Evolutionary conservation across 1,140 invertebrate genomes (phyloP).

Genomic region (Drosophila athabasca): DNA sequence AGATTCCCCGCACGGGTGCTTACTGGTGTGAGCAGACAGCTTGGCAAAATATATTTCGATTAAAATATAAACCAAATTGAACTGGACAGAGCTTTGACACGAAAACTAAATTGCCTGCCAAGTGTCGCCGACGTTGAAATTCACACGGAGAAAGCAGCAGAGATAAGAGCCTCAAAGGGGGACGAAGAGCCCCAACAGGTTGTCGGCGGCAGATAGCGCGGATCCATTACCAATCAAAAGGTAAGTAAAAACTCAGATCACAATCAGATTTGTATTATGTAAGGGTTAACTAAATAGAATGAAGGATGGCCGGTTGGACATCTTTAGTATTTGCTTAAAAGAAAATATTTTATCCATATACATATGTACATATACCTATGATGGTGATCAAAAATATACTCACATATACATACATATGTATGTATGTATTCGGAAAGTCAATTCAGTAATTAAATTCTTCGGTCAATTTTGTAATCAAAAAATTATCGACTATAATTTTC

Average conservation of each 20-base stretch:
- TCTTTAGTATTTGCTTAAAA: too few species aligned
- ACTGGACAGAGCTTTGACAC: constrained; percentile 73
- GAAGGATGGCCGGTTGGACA: too few species aligned
- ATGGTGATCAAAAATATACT: too few species aligned
- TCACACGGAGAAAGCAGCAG: constrained; percentile 20
- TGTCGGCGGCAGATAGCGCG: constrained; percentile 28
- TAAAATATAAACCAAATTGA: constrained; percentile 76
- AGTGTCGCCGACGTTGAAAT: constrained; percentile 43
- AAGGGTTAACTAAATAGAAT: too few species aligned
- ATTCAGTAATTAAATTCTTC: too few species aligned
- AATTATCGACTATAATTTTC: too few species aligned
- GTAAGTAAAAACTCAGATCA: constrained; percentile 33
- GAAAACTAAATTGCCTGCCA: constrained; percentile 69
- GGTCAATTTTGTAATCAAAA: too few species aligned
- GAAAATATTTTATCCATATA: too few species aligned
- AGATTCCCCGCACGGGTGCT: constrained; percentile 21
- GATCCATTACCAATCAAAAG: constrained; percentile 23
- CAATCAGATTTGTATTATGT: background rate
- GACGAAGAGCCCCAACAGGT: constrained; percentile 56
- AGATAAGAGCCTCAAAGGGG: constrained; percentile 29
- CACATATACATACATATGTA: too few species aligned
- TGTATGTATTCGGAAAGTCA: too few species aligned
- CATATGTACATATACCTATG: too few species aligned
- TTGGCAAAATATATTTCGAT: constrained; percentile 74
- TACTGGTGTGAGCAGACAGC: constrained; percentile 61